phyloP scores from a whole-genome alignment of 2,113 vertebrate genomes.

The Hydrolagus affinis region DNA sequence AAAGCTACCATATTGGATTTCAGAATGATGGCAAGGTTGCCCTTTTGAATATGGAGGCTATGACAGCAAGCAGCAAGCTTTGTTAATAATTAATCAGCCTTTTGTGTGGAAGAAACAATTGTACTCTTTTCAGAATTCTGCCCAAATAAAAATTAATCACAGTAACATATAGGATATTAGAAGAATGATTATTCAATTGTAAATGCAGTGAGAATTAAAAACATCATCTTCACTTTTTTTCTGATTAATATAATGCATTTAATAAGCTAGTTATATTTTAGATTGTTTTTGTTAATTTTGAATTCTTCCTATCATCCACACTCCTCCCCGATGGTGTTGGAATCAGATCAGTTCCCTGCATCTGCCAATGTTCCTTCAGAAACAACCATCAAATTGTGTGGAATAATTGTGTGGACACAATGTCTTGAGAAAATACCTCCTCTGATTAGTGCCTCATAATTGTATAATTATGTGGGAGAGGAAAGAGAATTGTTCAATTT shows the following conservation, averaged over 20 bases:
- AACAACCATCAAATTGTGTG: not conserved
- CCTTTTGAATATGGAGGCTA: conserved; percentile 26
- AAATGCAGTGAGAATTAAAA: not conserved
- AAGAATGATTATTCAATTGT: not conserved
- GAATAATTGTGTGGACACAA: not conserved
- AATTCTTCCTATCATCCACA: not conserved
- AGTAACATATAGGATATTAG: not conserved
- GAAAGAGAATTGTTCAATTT: not conserved
- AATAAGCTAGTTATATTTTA: not conserved
- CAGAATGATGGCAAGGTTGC: conserved; percentile 7
- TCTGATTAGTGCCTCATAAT: not conserved
- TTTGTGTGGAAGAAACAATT: conserved; percentile 22
- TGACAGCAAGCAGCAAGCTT: conserved; percentile 22
- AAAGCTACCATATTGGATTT: conserved; percentile 29
- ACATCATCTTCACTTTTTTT: not conserved
- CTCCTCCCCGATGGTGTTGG: not conserved
- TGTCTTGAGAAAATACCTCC: not conserved
- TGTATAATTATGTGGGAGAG: not conserved
- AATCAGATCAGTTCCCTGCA: not conserved
- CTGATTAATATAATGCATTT: not conserved
- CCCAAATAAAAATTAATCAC: not conserved
- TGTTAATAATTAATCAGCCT: conserved; percentile 23
- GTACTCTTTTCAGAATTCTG: conserved; percentile 20
- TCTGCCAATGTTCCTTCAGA: not conserved
- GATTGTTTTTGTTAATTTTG: not conserved